Conservation (phyloP, 2,888 invertebrate genomes). For the Cryptus viduatorius region DNA sequence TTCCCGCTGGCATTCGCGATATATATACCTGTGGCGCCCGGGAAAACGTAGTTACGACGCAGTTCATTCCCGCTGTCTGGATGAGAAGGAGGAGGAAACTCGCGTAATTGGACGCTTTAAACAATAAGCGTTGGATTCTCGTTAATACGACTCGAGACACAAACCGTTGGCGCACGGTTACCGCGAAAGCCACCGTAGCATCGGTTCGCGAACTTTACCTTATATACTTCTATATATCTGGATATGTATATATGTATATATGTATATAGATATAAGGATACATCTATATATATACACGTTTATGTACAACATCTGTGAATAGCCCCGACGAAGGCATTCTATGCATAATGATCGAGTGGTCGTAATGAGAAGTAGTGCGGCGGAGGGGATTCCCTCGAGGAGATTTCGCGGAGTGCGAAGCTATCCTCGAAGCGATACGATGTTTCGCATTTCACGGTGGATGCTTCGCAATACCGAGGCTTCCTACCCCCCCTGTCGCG, state of each 20-base stretch:
- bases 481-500: no score
- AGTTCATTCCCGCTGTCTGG: neutral
- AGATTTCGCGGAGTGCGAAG: neutral
- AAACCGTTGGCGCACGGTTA: neutral
- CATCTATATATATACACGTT: neutral
- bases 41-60: neutral
- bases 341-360: slow-evolving; percentile 5
- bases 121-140: slow-evolving; percentile 5
- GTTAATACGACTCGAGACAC: neutral
- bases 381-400: neutral
- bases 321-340: neutral
- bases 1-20: no score
- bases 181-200: neutral
- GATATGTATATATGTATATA: no score
- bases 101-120: neutral
- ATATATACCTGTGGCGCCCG: no score
- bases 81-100: neutral
- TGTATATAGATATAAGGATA: neutral
- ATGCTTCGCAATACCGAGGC: neutral
- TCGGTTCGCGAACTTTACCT: neutral
- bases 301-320: neutral
- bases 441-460: slow-evolving; percentile 7
- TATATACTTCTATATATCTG: neutral
- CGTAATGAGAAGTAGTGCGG: neutral
- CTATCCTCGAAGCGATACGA: slow-evolving; percentile 4